A percentile compares a stretch with the other conserved stretches of the same genome.
phyloP scores from a whole-genome alignment of 2,888 invertebrate genomes.

The Drosophila flavopinicola region DNA sequence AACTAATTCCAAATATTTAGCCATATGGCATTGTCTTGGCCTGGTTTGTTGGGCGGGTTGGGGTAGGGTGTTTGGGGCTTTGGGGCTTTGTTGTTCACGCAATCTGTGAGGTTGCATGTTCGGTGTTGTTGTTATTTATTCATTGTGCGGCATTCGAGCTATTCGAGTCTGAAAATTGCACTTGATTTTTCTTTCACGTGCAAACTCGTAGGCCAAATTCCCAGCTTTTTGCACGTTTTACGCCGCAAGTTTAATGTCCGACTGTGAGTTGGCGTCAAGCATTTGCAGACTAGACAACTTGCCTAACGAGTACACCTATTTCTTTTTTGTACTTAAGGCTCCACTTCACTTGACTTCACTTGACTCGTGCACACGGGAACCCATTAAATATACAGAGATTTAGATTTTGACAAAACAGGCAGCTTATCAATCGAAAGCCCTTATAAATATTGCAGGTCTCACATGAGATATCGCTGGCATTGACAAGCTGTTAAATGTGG shows the following conservation, averaged over 20 bases:
- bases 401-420: slow-evolving; percentile 22
- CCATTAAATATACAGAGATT: slow-evolving; percentile 8
- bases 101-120: slow-evolving; percentile 68
- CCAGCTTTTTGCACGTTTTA: slow-evolving; percentile 62
- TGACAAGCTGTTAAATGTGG: slow-evolving; percentile 7
- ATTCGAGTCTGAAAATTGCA: slow-evolving; percentile 69
- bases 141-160: slow-evolving; percentile 68
- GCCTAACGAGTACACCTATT: slow-evolving; percentile 14
- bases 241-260: slow-evolving; percentile 70
- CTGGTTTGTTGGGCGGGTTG: background rate
- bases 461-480: slow-evolving; percentile 3
- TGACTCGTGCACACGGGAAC: slow-evolving; percentile 30
- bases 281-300: background rate
- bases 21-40: slow-evolving; percentile 50
- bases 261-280: slow-evolving; percentile 37
- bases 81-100: slow-evolving; percentile 60
- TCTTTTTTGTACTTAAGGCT: slow-evolving; percentile 19
- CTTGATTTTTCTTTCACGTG: slow-evolving; percentile 50
- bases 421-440: slow-evolving; percentile 11
- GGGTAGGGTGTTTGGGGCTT: background rate
- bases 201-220: slow-evolving; percentile 53
- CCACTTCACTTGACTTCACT: slow-evolving; percentile 39
- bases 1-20: slow-evolving; percentile 60
- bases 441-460: background rate
- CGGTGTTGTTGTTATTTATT: slow-evolving; percentile 59